These are phyloP conservation scores for Danio jaintianensis DNA, from an alignment of 2,797 vertebrate species.

Conservation along the genomic window DNA sequence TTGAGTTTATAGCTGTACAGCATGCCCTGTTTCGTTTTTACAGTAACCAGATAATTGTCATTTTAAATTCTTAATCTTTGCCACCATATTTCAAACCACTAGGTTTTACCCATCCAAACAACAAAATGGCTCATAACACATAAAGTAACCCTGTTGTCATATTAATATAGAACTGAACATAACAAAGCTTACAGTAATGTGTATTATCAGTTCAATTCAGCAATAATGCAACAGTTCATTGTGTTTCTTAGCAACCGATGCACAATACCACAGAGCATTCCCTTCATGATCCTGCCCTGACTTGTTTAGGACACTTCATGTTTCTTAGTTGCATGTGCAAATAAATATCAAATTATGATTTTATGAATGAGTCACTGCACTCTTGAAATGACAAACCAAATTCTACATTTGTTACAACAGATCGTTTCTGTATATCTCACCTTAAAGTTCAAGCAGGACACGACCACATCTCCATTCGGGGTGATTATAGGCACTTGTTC, in stretches of 20 bases:
- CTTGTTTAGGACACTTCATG: neutral
- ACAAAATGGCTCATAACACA: too few relatives aligned
- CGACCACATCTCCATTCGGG: conserved; percentile 93
- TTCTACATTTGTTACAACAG: neutral
- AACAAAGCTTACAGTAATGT: neutral
- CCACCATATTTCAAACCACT: too few relatives aligned
- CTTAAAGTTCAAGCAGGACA: conserved; percentile 94
- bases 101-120: too few relatives aligned
- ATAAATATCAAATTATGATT: neutral
- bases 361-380: neutral
- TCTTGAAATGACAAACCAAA: too few relatives aligned
- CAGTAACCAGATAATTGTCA: too few relatives aligned
- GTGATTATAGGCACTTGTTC: conserved; percentile 97
- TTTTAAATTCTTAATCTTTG: too few relatives aligned
- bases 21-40: too few relatives aligned
- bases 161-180: neutral
- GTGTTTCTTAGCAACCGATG: neutral
- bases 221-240: neutral
- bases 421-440: conserved; percentile 77
- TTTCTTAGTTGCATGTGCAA: neutral
- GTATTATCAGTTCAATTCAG: neutral
- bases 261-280: neutral
- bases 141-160: neutral
- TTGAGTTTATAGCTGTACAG: too few relatives aligned
- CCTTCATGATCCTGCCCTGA: conserved; percentile 15